phyloP scores from a whole-genome alignment of 1,140 invertebrate genomes.

The Papilio aristodemus region DNA sequence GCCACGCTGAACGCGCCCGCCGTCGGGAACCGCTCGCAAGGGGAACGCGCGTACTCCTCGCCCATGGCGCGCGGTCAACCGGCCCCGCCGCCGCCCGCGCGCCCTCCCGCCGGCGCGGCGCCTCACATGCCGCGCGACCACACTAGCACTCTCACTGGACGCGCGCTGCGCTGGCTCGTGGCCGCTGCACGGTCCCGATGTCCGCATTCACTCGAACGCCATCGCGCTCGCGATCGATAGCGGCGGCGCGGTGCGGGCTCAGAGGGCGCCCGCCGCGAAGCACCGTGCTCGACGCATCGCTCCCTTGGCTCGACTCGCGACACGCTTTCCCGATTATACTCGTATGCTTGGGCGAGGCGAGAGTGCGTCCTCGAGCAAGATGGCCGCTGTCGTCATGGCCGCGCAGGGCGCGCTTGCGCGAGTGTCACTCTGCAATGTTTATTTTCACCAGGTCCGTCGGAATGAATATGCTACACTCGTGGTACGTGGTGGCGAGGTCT shows the following conservation, averaged over 20 bases:
- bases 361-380: constrained; percentile 73
- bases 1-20: constrained; percentile 79
- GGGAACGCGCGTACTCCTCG: constrained; percentile 81
- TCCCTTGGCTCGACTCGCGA: constrained; percentile 38
- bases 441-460: constrained; percentile 65
- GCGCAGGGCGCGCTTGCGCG: constrained; percentile 72
- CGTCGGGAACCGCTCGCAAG: constrained; percentile 78
- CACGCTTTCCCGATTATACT: constrained; percentile 48
- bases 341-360: constrained; percentile 72
- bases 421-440: constrained; percentile 68
- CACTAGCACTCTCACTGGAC: constrained; percentile 61
- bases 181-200: constrained; percentile 64
- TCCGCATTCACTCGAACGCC: constrained; percentile 76
- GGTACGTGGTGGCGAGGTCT: constrained; percentile 17
- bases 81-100: constrained; percentile 73
- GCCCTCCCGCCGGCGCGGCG: constrained; percentile 53
- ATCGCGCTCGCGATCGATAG: constrained; percentile 76
- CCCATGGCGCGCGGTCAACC: constrained; percentile 71
- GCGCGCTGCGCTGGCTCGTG: constrained; percentile 50
- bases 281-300: constrained; percentile 56
- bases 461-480: constrained; percentile 17
- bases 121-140: constrained; percentile 69
- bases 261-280: constrained; percentile 63
- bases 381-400: constrained; percentile 76
- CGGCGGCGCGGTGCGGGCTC: constrained; percentile 74